phyloP scores from a whole-genome alignment of 1,140 invertebrate species.

The Bombus fervidus region DNA sequence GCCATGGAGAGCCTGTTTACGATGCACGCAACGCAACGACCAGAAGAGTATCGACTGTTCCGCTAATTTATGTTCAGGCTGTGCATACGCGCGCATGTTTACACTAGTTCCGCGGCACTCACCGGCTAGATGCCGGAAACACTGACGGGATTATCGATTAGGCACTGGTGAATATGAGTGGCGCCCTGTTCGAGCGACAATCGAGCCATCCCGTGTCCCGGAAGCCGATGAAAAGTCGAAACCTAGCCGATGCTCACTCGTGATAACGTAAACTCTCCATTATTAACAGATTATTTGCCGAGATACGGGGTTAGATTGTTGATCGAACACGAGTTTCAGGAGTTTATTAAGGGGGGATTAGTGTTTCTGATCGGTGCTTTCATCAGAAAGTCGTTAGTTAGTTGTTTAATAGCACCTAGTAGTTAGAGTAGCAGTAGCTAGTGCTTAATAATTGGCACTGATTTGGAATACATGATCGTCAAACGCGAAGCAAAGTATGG shows the following conservation, averaged over 20 bases:
- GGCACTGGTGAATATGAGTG: constrained; percentile 17
- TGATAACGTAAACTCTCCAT: background rate
- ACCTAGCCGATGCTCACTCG: background rate
- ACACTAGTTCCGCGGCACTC: constrained; percentile 10
- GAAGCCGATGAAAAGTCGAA: background rate
- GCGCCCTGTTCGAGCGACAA: background rate
- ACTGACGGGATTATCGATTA: constrained; percentile 43
- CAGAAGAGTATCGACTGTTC: constrained; percentile 57
- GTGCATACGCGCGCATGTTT: constrained; percentile 17
- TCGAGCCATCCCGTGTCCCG: background rate
- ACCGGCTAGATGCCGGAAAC: constrained; percentile 28
- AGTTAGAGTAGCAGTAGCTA: background rate
- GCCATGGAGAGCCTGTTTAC: constrained; percentile 40
- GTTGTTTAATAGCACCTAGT: background rate
- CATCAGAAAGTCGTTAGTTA: background rate
- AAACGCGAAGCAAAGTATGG: too few species aligned
- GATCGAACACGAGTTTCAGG: background rate
- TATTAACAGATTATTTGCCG: background rate
- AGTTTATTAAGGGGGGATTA: background rate
- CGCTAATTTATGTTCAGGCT: constrained; percentile 60
- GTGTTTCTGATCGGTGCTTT: background rate
- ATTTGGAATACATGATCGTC: too few species aligned
- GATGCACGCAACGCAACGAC: constrained; percentile 41
- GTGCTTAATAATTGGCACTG: background rate
- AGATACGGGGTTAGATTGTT: background rate